Evolutionary conservation across 2,797 vertebrate species (phyloP).

Genomic region (Momotus momota): DNA sequence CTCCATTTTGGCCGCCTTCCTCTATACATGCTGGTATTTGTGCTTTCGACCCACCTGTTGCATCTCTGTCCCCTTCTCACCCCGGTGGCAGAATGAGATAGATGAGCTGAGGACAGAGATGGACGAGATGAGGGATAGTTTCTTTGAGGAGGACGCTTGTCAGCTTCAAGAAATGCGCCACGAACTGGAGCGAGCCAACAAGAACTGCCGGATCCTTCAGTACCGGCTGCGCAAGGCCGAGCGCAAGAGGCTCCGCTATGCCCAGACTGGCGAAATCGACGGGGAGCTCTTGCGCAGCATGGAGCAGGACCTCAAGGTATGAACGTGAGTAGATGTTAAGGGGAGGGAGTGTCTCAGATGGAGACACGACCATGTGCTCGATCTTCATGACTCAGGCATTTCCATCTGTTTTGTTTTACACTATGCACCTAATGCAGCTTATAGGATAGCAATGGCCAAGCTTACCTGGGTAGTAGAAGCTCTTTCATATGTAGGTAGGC

Average conservation of each 20-base stretch:
- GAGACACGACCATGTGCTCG: accelerated
- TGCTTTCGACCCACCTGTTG: slow-evolving; percentile 40
- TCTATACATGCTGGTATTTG: neutral
- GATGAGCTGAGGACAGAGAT: slow-evolving; percentile 98
- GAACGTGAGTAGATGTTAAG: neutral
- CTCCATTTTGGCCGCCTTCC: neutral
- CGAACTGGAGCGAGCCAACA: slow-evolving; percentile 97
- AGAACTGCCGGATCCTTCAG: slow-evolving; percentile 98
- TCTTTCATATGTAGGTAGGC: neutral
- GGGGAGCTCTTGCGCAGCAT: slow-evolving; percentile 94
- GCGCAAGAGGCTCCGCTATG: slow-evolving; percentile 91
- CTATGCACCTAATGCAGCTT: neutral
- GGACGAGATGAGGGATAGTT: slow-evolving; percentile 98
- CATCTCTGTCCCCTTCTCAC: neutral
- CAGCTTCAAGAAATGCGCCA: slow-evolving; percentile 98
- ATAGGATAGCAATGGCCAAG: neutral
- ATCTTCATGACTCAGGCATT: neutral
- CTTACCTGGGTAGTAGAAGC: neutral
- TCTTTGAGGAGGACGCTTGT: slow-evolving; percentile 97
- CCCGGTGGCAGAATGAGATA: slow-evolving; percentile 87
- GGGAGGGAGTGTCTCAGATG: accelerated
- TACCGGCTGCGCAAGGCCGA: slow-evolving; percentile 97
- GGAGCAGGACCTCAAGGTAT: slow-evolving; percentile 97
- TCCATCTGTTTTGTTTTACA: accelerated
- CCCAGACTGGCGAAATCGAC: slow-evolving; percentile 94